Base-by-base conservation (phyloP, 2,113 vertebrate species). In the Illadopsis cleaveri region DNA sequence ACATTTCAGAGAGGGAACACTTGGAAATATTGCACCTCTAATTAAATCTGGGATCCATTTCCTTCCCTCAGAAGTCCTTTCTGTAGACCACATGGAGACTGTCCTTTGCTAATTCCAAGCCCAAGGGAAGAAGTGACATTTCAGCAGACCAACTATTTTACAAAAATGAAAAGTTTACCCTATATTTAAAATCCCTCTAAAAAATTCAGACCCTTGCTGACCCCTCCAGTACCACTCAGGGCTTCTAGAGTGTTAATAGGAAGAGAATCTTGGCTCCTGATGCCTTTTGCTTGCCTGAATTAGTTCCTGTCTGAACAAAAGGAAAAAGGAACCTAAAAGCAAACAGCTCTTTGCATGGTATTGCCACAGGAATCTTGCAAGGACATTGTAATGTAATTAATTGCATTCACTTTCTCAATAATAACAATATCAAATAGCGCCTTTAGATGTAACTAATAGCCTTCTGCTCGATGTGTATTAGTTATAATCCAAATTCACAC, bases 371-470 rank as follows among this genome's bases (percentile, higher is more conserved):
- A 86, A 68, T 86, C 28, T 73, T 72, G 65, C 19, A 28, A 86
- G 57, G 72, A 17, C 53, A 11, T 23, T 71, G 53, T 33, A 53
- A 81, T 78, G 16, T 44, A 94, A 92, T 90, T 90, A 95, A 95
- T 79, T 57, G 54, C 51, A 38, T 60, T 89, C 48, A 35, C 13
- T 93, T 70, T 81, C 72, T 84, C 86, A 71, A 56, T 77, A 96
- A 75, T 45, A 93, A 61, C 76, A 90, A 65, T 86, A 89, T 73
- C 42, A 88, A 92, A 84, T 69, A 45, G 16, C 82, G 48, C 33
- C 33, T 92, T 94, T 93, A 89, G 72, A 95, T 68, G 57, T 82
- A 90, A 93, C 96, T 96, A 96, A 95, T 84, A 93, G 68, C 93
- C 68, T 90, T 89, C 83, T 95, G 60, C 80, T 96, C 3, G 11